Base-by-base conservation (phyloP, 2,888 invertebrate species). In the Danaus chrysippus region DNA sequence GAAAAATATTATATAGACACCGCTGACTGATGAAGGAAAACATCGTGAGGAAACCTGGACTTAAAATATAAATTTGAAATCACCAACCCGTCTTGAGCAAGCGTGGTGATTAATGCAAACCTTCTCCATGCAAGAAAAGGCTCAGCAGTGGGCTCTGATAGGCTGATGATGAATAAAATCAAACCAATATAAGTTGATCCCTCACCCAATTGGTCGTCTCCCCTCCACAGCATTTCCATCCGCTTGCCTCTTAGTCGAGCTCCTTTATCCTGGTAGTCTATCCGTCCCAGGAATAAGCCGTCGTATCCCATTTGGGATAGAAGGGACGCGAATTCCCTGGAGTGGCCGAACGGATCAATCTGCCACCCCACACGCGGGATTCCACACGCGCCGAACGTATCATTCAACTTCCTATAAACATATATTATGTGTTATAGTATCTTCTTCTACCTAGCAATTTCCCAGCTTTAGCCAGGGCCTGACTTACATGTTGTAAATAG, bases 221-320 rank as follows among this genome's bases (percentile, higher is more conserved):
- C 95, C 72, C 92, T 87, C 98, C 98, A 98, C 15, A 98, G 83
- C 92, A 96, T 94, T 84, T 98, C 98, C 82, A 96, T 93, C 0
- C 92, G 93, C 73, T 92, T 93, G 0, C 89, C 86, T 0, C 70
- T 63, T 12, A 94, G 78, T 58, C 98, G 89, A 0, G 85, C 72
- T 0, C 63, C 63, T 79, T 96, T 97, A 77, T 98, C 98, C 77
- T 96, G 94, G 81, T 95, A 97, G 83, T 98, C 98, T 23, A 98
- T 92, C 19, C 98, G 92, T 0, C 96, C 97, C 62, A 98, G 93
- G 75, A 98, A 95, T 67, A 97, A 83, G 0, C 96, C 98, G 76
- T 98, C 97, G 76, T 95, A 98, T 0, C 68, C 98, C 93, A 98
- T 94, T 79, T 94, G 94, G 0, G 96, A 93, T 42, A 96, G 93